Base-by-base conservation (phyloP, 2,113 vertebrate species). In the Gambusia affinis region DNA sequence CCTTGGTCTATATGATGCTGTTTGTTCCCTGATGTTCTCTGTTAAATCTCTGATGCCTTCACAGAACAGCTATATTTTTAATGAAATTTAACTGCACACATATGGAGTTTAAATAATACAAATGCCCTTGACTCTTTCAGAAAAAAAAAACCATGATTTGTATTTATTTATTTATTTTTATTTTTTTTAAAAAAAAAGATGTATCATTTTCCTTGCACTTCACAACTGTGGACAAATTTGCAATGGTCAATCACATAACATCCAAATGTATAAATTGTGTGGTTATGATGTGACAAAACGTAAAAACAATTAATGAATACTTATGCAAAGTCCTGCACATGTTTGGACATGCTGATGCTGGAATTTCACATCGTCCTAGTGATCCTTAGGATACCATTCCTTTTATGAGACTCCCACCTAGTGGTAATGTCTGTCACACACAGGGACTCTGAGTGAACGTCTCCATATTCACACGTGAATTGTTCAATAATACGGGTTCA, bases 331-430 rank as follows among this genome's bases (percentile, higher is more conserved):
- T 15, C 42, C 42, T 15, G 42, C 42, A 3, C 1, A 33, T 33
- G 12, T 0, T 33, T 39, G 31, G 22, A 4, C 30, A 71, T 39
- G 62, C 27, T 22, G 10, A 28, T 31, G 31, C 30, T 29, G 31
- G 17, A 30, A n/a, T 8, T 54, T n/a, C 11, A 8, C 0, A 31
- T 1, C 33, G 17, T 35, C 64, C 60, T 5, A 54, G 8, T 12
- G 0, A 8, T 1, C 1, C 27, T 62, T 39, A 12, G 30, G 33
- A 22, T n/a, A 3, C 7, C 8, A 88, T 85, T 88, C 78, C 44
- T 79, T 80, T 73, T 79, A 80, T 77, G 68, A 90, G 31, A 75
- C 79, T 85, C 82, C 12, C 91, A 89, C 85, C 91, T 91, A 89
- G 88, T 84, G 92, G 91, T 72, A 35, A 24, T 8, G 42, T 39